Percentiles rank a stretch among this genome's conserved stretches.
phyloP scores from a whole-genome alignment of 2,888 invertebrate species.

The Callyntrura sp. region DNA sequence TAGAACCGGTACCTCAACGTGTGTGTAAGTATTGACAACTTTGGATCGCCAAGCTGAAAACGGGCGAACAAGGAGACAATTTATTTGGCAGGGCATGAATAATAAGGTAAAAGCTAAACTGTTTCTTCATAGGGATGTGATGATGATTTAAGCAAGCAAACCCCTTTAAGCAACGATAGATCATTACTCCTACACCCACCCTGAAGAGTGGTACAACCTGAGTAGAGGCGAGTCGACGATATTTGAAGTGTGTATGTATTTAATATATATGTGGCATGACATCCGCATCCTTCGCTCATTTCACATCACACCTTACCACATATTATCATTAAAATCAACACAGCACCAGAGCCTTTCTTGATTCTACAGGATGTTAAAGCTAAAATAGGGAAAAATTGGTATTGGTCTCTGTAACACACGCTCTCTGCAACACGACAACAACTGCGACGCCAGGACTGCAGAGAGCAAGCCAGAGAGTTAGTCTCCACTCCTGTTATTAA shows the following conservation, averaged over 20 bases:
- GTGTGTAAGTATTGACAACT: not conserved
- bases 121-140: constrained; percentile 29
- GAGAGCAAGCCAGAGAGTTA: constrained; percentile 6
- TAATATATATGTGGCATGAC: not conserved
- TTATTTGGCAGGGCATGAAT: constrained; percentile 8
- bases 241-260: not conserved
- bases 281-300: constrained; percentile 45
- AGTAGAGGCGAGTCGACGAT: too few species aligned
- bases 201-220: not conserved
- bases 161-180: constrained; percentile 5
- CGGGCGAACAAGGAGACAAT: not conserved
- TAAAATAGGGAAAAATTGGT: not conserved
- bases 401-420: not conserved
- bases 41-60: not conserved
- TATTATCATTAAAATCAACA: constrained; percentile 55
- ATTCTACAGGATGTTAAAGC: not conserved
- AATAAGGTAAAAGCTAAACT: constrained; percentile 34
- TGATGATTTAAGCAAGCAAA: constrained; percentile 31
- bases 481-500: constrained; percentile 51
- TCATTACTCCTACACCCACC: not conserved
- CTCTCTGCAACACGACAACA: not conserved
- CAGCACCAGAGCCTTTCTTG: not conserved
- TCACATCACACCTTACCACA: constrained; percentile 69
- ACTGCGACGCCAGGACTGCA: not conserved
- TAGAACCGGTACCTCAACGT: too few species aligned